Evolutionary conservation across 2,113 vertebrate genomes (phyloP), one percentile per base, ranked within the genome.

Genomic region (Hemicordylus capensis): DNA sequence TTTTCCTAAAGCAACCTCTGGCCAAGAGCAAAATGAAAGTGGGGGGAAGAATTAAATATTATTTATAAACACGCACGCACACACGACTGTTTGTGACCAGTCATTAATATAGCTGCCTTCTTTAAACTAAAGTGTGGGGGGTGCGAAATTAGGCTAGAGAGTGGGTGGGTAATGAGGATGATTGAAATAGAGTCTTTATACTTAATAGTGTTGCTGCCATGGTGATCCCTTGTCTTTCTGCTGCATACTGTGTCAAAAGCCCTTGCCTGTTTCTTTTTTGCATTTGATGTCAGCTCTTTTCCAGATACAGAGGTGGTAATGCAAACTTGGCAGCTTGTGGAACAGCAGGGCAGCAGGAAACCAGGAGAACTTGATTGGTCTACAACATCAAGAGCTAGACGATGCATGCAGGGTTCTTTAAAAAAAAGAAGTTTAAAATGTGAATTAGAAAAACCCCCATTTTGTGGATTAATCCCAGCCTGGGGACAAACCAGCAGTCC

Each of bases 171-270:
- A 86, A 93, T 31, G 76, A 88, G 92, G 93, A 91, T 87, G 76
- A 93, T 74, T 86, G 92, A 91, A 94, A 93, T 90, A 84, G 92
- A 91, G 90, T 87, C 84, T 93, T 94, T 93, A 88, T 88, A 77
- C 89, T 92, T 89, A 90, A 90, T 92, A 91, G 88, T 54, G 7
- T 76, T 76, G 92, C 94, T 94, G 88, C 90, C 93, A 95, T 93
- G 92, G 93, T 91, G 94, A 95, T 93, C 86, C 84, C 83, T 83
- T 87, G 84, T 90, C 84, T 83, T 89, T 89, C 89, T 88, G 84
- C 80, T 87, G 84, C 90, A 92, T 1, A 15, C 90, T 87, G 87
- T 73, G 86, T 87, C 83, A 85, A 90, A 89, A 89, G 87, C 89
- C 69, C 81, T 92, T 85, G 86, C 86, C 83, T 79, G 70, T 56